phyloP scores from a whole-genome alignment of 2,888 invertebrate genomes.

The Philereme transversata region DNA sequence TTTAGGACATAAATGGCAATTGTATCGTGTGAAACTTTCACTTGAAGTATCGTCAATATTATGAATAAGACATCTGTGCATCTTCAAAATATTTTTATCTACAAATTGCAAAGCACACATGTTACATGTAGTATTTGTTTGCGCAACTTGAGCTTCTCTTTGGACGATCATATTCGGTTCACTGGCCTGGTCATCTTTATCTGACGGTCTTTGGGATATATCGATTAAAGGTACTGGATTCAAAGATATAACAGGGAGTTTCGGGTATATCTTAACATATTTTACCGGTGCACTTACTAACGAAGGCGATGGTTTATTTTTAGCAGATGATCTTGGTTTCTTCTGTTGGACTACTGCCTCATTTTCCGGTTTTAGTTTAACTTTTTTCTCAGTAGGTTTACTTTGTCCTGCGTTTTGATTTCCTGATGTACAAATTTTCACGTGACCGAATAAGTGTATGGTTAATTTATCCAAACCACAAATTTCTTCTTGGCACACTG shows the following conservation, averaged over 20 bases:
- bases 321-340: constrained; percentile 62
- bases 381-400: constrained; percentile 38
- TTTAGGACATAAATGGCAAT: constrained; percentile 91
- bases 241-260: constrained; percentile 69
- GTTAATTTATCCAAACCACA: constrained; percentile 92
- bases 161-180: constrained; percentile 54
- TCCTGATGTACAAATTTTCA: constrained; percentile 64
- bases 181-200: constrained; percentile 47
- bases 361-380: constrained; percentile 48
- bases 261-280: constrained; percentile 77
- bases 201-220: constrained; percentile 48
- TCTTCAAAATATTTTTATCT: constrained; percentile 87
- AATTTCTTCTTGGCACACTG: constrained; percentile 90
- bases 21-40: constrained; percentile 77
- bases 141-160: constrained; percentile 54
- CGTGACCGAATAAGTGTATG: constrained; percentile 91
- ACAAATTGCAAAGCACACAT: constrained; percentile 89
- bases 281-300: constrained; percentile 63
- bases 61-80: constrained; percentile 90
- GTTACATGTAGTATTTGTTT: constrained; percentile 80
- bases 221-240: constrained; percentile 68
- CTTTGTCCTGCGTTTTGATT: constrained; percentile 43
- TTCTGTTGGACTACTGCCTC: constrained; percentile 53
- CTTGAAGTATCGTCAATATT: constrained; percentile 68
- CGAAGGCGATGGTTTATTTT: constrained; percentile 68